phyloP scores from a whole-genome alignment of 1,140 invertebrate species.

The Drosophila neocordata region DNA sequence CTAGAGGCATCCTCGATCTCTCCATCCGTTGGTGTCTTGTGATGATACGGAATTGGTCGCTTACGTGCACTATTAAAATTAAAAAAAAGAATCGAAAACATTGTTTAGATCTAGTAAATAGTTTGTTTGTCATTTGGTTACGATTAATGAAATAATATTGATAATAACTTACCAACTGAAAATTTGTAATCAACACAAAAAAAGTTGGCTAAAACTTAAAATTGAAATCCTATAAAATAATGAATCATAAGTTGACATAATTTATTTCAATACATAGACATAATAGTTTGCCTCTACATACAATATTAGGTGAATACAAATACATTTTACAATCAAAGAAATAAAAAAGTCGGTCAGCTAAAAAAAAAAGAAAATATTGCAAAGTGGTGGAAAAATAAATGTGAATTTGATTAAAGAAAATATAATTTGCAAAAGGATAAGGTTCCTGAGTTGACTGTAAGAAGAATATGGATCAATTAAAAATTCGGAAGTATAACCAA shows the following conservation, averaged over 20 bases:
- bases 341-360: constrained; percentile 21
- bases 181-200: constrained; percentile 58
- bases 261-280: constrained; percentile 55
- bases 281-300: constrained; percentile 33
- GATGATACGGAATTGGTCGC: constrained; percentile 94
- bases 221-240: constrained; percentile 37
- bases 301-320: constrained; percentile 19
- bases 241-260: constrained; percentile 39
- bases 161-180: constrained; percentile 63
- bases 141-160: not conserved
- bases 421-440: constrained; percentile 29
- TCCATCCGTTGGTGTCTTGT: constrained; percentile 86
- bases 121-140: not conserved
- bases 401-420: not conserved
- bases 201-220: constrained; percentile 47
- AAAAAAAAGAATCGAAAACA: not conserved
- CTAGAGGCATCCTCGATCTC: constrained; percentile 86
- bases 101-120: not conserved
- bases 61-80: constrained; percentile 91
- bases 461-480: constrained; percentile 38
- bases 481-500: not conserved
- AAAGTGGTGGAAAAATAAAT: not conserved
- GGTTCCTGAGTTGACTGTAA: constrained; percentile 70
- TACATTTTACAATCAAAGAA: constrained; percentile 29
- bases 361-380: constrained; percentile 32